Evolutionary conservation across 23 tunicate species (phyloP).

Genomic region (Trididemnum nubilum): DNA sequence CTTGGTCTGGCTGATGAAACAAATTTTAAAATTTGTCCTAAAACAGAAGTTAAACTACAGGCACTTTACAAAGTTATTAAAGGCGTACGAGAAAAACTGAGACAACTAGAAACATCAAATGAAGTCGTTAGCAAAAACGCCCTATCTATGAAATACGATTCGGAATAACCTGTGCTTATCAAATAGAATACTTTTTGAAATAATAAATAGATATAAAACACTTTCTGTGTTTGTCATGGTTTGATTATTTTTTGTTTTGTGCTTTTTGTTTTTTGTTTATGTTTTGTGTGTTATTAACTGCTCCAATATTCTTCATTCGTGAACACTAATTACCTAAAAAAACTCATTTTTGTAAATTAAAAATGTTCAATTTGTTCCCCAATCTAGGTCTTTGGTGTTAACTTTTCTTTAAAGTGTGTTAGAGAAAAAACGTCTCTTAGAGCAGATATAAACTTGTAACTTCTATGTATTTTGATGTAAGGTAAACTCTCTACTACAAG

Average conservation of each 20-base stretch:
- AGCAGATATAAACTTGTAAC: neutral
- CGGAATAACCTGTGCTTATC: too few relatives aligned
- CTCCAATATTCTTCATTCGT: too few relatives aligned
- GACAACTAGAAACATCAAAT: neutral
- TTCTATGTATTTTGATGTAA: too few relatives aligned
- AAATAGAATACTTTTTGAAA: too few relatives aligned
- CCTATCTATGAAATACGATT: neutral
- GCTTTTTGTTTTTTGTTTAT: neutral
- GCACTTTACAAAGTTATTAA: neutral
- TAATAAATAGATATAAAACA: neutral
- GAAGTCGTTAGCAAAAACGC: neutral
- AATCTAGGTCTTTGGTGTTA: neutral
- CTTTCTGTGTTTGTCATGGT: too few relatives aligned
- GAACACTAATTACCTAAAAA: neutral
- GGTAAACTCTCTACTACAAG: too few relatives aligned
- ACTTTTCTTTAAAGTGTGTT: neutral
- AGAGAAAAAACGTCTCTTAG: neutral
- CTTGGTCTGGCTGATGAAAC: neutral
- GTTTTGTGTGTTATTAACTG: neutral
- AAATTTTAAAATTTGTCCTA: neutral
- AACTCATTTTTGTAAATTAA: neutral
- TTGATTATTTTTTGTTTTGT: neutral
- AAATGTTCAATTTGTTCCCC: neutral
- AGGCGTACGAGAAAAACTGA: neutral
- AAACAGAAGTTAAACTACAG: neutral